Evolutionary conservation across 2,113 vertebrate genomes (phyloP).

Genomic region (Poecilia latipinna): DNA sequence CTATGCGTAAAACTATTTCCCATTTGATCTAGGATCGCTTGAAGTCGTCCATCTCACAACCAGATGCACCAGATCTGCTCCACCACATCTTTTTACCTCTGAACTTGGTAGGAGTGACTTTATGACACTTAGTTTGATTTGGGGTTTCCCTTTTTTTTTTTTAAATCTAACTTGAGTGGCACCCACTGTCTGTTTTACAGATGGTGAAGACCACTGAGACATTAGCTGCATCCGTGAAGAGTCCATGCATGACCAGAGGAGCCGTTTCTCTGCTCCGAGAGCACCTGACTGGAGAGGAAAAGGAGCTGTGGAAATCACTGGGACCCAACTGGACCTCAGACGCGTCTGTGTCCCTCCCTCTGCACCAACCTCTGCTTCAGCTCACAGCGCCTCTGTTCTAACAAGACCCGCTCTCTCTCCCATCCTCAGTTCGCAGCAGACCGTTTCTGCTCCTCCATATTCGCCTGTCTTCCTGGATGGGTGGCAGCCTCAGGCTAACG

Average conservation of each 20-base stretch:
- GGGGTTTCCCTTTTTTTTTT: not conserved
- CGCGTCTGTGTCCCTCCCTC: conserved; percentile 45
- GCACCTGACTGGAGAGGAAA: conserved; percentile 77
- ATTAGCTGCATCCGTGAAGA: conserved; percentile 74
- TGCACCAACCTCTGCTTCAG: conserved; percentile 11
- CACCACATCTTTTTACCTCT: conserved; percentile 87
- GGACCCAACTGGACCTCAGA: conserved; percentile 84
- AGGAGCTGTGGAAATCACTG: conserved; percentile 82
- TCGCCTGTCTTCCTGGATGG: conserved; percentile 82
- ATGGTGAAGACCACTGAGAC: conserved; percentile 83
- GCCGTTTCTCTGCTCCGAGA: conserved; percentile 81
- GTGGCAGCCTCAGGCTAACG: conserved; percentile 78
- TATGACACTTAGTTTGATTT: not conserved
- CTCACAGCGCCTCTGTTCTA: not conserved
- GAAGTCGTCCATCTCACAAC: conserved; percentile 81
- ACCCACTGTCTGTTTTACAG: conserved; percentile 59
- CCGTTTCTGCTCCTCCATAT: conserved; percentile 74
- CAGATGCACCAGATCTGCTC: conserved; percentile 82
- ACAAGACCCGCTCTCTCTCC: not conserved
- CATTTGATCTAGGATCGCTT: conserved; percentile 80
- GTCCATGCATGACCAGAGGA: conserved; percentile 83
- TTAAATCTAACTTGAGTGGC: not conserved
- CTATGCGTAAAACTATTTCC: not conserved
- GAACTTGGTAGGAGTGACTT: conserved; percentile 70
- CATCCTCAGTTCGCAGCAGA: conserved; percentile 74